A percentile compares a stretch with the other conserved stretches of the same genome.
phyloP scores from a whole-genome alignment of 2,797 vertebrate species.

The Phoebastria nigripes region DNA sequence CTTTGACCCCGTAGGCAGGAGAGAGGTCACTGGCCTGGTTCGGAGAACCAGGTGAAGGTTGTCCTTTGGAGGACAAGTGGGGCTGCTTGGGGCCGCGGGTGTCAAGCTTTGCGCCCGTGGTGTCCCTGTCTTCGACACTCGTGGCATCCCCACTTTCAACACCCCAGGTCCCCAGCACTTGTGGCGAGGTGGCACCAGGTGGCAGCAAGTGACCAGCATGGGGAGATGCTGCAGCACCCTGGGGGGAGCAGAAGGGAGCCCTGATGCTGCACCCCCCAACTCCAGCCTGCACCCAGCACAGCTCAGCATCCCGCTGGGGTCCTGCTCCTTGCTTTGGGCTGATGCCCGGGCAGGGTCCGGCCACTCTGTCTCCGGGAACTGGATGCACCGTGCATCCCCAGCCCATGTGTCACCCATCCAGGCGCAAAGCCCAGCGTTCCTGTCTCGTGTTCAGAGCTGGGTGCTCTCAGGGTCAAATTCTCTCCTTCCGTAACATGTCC shows the following conservation, averaged over 20 bases:
- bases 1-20: not conserved
- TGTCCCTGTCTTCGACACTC: not conserved
- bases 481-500: not conserved
- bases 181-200: not conserved
- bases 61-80: not conserved
- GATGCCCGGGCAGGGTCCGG: not conserved
- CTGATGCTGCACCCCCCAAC: not conserved
- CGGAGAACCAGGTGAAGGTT: not conserved
- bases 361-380: fast-evolving
- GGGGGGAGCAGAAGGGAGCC: not conserved
- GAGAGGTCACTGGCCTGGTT: constrained; percentile 3
- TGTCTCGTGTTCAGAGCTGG: not conserved
- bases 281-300: not conserved
- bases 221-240: not conserved
- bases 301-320: not conserved
- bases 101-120: not conserved
- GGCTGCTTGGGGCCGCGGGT: not conserved
- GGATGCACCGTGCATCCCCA: fast-evolving
- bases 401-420: fast-evolving
- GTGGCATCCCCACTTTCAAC: not conserved
- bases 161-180: not conserved
- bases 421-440: not conserved
- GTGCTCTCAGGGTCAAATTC: not conserved
- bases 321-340: not conserved
- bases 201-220: constrained; percentile 15